phyloP scores from a whole-genome alignment of 2,113 vertebrate genomes.

The Campylorhamphus procurvoides region DNA sequence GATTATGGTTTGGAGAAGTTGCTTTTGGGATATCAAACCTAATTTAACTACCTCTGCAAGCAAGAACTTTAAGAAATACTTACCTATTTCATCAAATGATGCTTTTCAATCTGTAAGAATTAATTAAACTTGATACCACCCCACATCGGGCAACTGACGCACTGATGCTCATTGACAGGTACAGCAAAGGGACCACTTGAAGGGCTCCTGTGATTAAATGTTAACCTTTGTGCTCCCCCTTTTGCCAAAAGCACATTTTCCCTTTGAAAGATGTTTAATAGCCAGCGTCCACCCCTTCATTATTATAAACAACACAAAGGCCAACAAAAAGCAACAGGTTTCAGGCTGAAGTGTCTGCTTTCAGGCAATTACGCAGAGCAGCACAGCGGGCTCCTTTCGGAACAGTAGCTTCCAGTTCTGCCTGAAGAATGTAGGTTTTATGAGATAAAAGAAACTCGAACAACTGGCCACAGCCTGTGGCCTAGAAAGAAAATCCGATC shows the following conservation, averaged over 20 bases:
- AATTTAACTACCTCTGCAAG: conserved; percentile 9
- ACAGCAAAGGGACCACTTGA: not conserved
- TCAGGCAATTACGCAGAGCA: conserved; percentile 77
- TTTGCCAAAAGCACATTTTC: conserved; percentile 22
- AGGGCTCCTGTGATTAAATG: not conserved
- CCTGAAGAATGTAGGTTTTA: conserved; percentile 63
- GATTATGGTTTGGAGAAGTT: conserved; percentile 3
- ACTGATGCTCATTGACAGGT: conserved; percentile 11
- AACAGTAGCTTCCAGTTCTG: conserved; percentile 70
- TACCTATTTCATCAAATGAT: conserved; percentile 34
- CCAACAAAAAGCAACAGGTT: conserved; percentile 67
- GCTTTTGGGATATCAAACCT: conserved; percentile 30
- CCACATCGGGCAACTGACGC: conserved; percentile 24
- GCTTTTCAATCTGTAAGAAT: conserved; percentile 63
- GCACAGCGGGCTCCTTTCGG: conserved; percentile 66
- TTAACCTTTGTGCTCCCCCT: not conserved
- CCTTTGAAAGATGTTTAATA: conserved; percentile 34
- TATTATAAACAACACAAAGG: conserved; percentile 74
- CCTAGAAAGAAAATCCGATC: conserved; percentile 76
- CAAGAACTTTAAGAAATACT: conserved; percentile 50
- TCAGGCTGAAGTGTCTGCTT: conserved; percentile 82
- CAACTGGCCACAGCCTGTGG: conserved; percentile 64
- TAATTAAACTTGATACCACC: conserved; percentile 67
- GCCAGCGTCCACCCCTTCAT: conserved; percentile 50
- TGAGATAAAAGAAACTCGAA: conserved; percentile 74